Conservation (phyloP, 2,888 invertebrate genomes). For the Nasonovia ribisnigri region DNA sequence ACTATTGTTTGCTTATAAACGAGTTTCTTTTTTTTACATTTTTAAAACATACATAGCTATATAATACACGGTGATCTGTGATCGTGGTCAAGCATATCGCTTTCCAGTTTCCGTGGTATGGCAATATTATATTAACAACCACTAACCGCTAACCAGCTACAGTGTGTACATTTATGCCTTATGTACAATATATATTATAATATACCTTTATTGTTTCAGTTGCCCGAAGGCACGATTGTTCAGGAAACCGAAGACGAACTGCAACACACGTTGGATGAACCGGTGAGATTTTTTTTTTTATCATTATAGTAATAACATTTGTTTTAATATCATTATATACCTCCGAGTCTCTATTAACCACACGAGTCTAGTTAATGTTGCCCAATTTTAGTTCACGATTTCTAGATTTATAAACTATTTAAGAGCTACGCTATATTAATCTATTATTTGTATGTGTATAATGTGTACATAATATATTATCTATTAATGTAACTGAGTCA, state of each 20-base stretch:
- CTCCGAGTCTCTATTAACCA: background rate
- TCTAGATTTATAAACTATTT: background rate
- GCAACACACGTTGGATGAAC: background rate
- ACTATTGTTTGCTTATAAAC: background rate
- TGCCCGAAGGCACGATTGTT: background rate
- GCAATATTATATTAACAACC: background rate
- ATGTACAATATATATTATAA: background rate
- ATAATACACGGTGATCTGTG: background rate
- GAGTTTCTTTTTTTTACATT: background rate
- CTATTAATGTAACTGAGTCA: background rate
- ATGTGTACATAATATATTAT: background rate
- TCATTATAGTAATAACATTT: background rate
- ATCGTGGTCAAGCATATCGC: background rate
- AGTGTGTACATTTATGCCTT: background rate
- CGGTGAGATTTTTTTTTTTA: constrained; percentile 28
- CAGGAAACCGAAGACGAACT: constrained; percentile 25
- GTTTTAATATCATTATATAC: background rate
- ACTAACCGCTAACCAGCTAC: background rate
- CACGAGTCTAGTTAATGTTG: background rate
- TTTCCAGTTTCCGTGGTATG: background rate
- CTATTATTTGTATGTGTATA: background rate
- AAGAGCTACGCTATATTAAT: background rate
- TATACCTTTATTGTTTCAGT: constrained; percentile 21
- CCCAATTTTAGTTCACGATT: background rate
- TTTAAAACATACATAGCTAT: background rate